Base-by-base conservation (phyloP, 2,888 invertebrate species). In the Hyposoter didymator region DNA sequence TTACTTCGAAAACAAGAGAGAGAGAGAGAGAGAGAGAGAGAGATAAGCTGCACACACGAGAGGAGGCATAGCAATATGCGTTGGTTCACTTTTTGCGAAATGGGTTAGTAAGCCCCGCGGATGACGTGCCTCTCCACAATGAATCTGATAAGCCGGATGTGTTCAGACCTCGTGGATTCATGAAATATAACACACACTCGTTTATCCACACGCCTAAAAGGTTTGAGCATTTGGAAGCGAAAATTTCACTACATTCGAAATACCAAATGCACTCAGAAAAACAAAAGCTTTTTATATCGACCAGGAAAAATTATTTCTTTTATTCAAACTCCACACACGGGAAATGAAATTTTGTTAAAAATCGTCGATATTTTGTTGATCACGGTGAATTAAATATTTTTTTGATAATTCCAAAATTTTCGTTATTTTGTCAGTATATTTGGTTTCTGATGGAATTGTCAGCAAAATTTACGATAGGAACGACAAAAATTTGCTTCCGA, bases 61-160 rank as follows among this genome's bases (percentile, higher is more conserved):
- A 14, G 59, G 39, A 52, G n/a, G 64, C 75, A 14, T 28, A n/a
- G 62, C 17, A n/a, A 62, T 62, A n/a, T 10, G 66, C 39, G 78
- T 67, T 66, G 75, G 82, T 82, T 84, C 86, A 84, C 81, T 86
- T 83, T 86, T 84, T 83, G 82, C 83, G 86, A 87, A 84, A 86
- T 87, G 82, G 86, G 87, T 87, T 86, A 83, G 86, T 87, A 84
- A 87, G 87, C 87, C 84, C 83, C 64, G 74, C 64, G 74, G 84
- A 86, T 86, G 86, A 86, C 84, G 80, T 78, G 79, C 74, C 82
- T 74, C 72, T 74, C 59, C 74, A 78, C 62, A 64, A 72, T 62
- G 55, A 74, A 79, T 64, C 52, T 43, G 55, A 39, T 78, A 82
- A 59, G 43, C 79, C 74, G 72, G 59, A 72, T 78, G 22, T 69